phyloP scores from a whole-genome alignment of 1,140 invertebrate species.

The Laodelphax striatellus region DNA sequence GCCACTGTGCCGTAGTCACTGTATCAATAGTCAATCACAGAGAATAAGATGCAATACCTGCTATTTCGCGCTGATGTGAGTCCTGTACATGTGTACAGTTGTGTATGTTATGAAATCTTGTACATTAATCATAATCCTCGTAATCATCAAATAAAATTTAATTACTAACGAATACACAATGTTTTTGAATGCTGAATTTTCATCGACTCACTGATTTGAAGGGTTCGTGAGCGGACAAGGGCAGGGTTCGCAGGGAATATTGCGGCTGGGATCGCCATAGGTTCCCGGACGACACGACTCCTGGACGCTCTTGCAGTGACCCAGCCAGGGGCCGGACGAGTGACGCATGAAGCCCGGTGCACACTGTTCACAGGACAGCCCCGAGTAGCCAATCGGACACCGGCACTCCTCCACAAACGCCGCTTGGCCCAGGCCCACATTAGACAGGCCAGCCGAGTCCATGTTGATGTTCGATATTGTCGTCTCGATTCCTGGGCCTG shows the following conservation, averaged over 20 bases:
- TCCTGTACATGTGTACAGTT: too few relatives aligned
- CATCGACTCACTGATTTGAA: slow-evolving; percentile 46
- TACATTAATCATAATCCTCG: too few relatives aligned
- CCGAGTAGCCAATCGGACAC: slow-evolving; percentile 76
- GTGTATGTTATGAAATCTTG: too few relatives aligned
- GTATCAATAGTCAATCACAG: too few relatives aligned
- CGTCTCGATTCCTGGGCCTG: slow-evolving; percentile 51
- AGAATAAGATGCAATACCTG: too few relatives aligned
- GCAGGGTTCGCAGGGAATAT: slow-evolving; percentile 71
- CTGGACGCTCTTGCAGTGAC: slow-evolving; percentile 51
- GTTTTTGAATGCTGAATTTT: too few relatives aligned
- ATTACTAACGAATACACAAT: too few relatives aligned
- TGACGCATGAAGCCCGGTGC: slow-evolving; percentile 68
- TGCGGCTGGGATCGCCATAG: slow-evolving; percentile 75
- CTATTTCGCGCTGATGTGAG: too few relatives aligned
- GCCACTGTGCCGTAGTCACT: too few relatives aligned
- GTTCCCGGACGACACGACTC: slow-evolving; percentile 61
- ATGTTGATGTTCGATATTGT: slow-evolving; percentile 62
- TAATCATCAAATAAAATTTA: too few relatives aligned
- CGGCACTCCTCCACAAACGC: slow-evolving; percentile 73
- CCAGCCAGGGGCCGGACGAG: slow-evolving; percentile 60
- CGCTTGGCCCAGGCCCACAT: slow-evolving; percentile 59
- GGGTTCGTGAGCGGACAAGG: slow-evolving; percentile 75
- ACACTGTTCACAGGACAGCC: slow-evolving; percentile 79
- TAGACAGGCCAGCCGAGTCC: slow-evolving; percentile 62